Evolutionary conservation across 64 coral and sea anemone species (phyloP).

Genomic region (Anthopleura sola): DNA sequence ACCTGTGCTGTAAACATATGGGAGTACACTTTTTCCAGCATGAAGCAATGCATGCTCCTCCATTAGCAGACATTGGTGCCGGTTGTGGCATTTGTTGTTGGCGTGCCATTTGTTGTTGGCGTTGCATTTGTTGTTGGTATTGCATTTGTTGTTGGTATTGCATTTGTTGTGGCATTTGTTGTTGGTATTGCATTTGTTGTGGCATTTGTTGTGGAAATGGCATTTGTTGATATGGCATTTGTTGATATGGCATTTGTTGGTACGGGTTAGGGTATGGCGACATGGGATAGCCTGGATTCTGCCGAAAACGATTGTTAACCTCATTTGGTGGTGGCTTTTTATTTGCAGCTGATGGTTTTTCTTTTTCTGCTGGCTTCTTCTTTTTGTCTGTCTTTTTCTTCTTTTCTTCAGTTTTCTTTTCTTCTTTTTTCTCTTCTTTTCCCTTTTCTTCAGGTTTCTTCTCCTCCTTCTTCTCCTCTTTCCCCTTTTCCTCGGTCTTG

Average conservation of each 20-base stretch:
- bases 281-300: background rate
- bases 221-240: background rate
- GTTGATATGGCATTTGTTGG: constrained; percentile 27
- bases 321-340: constrained; percentile 35
- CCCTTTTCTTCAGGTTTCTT: background rate
- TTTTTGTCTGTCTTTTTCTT: constrained; percentile 46
- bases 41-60: constrained; percentile 61
- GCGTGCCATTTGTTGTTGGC: background rate
- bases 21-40: constrained; percentile 74
- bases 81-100: background rate
- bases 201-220: constrained; percentile 18
- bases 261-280: constrained; percentile 11
- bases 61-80: constrained; percentile 51
- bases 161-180: background rate
- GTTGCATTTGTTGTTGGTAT: background rate
- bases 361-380: constrained; percentile 10
- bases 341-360: constrained; percentile 11
- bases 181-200: background rate
- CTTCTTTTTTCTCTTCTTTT: constrained; percentile 3
- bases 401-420: constrained; percentile 12
- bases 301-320: background rate
- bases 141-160: background rate
- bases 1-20: constrained; percentile 81
- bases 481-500: background rate
- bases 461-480: constrained; percentile 8